phyloP scores from a whole-genome alignment of 2,113 vertebrate species.

The Mystacornis crossleyi region DNA sequence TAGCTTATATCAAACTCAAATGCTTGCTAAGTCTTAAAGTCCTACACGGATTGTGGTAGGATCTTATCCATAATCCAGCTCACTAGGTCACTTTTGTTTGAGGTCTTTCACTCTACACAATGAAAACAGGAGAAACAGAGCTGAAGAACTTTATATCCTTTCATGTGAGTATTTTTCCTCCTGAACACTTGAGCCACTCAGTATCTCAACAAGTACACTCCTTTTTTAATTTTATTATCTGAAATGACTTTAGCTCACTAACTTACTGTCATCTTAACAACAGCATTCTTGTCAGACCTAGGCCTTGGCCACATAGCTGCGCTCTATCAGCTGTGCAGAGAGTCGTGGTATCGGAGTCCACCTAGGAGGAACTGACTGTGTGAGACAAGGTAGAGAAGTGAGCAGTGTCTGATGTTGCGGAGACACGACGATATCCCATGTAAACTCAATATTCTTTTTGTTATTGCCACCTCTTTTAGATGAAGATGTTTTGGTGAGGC shows the following conservation, averaged over 20 bases:
- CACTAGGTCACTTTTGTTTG: neutral
- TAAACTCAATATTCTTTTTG: neutral
- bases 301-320: neutral
- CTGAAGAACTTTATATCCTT: neutral
- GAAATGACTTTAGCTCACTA: neutral
- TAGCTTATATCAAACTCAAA: neutral
- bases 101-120: neutral
- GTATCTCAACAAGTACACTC: neutral
- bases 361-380: neutral
- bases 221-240: neutral
- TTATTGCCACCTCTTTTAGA: neutral
- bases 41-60: neutral
- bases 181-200: neutral
- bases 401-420: neutral
- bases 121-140: neutral
- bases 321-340: neutral
- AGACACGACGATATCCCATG: fast-evolving
- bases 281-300: neutral
- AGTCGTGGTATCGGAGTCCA: fast-evolving
- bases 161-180: neutral
- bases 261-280: neutral
- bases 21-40: neutral
- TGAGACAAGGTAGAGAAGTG: neutral
- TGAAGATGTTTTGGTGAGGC: neutral
- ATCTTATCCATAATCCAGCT: neutral